These are phyloP conservation scores for Anolis sagrei DNA, from an alignment of 2,113 vertebrate species.

Conservation along the genomic window DNA sequence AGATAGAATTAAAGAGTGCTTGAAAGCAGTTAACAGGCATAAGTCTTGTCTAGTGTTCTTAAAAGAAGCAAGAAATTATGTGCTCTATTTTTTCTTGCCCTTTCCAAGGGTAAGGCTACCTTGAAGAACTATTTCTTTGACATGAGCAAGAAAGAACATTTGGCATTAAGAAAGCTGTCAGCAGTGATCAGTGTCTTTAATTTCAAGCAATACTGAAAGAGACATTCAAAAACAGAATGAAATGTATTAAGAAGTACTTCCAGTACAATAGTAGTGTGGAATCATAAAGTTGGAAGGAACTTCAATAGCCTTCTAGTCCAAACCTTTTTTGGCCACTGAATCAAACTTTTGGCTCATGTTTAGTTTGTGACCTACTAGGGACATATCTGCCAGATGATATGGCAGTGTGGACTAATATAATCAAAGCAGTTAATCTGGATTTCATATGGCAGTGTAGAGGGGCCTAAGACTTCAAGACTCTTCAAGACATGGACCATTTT, in stretches of 20 bases:
- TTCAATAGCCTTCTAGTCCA: not conserved
- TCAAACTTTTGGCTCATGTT: no score
- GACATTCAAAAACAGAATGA: slow-evolving; percentile 50
- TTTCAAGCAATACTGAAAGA: slow-evolving; percentile 45
- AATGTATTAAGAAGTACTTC: not conserved
- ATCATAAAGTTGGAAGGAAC: not conserved
- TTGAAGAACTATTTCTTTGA: slow-evolving; percentile 53
- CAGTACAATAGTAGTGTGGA: not conserved
- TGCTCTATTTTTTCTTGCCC: not conserved
- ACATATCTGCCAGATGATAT: no score
- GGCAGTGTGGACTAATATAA: no score
- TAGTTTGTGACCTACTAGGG: no score
- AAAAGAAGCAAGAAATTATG: slow-evolving; percentile 4
- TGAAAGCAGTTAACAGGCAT: not conserved
- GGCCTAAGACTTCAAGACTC: no score
- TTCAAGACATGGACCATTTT: no score
- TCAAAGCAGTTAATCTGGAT: no score
- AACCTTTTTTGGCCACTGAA: no score
- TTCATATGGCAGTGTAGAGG: no score
- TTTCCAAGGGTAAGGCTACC: slow-evolving; percentile 49
- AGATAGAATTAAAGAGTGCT: slow-evolving; percentile 8
- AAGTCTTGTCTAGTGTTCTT: not conserved
- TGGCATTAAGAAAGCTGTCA: slow-evolving; percentile 73
- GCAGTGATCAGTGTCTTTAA: slow-evolving; percentile 56
- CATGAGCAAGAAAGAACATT: slow-evolving; percentile 51